Conservation (phyloP, 2,888 invertebrate species). For the Germaria angustata region DNA sequence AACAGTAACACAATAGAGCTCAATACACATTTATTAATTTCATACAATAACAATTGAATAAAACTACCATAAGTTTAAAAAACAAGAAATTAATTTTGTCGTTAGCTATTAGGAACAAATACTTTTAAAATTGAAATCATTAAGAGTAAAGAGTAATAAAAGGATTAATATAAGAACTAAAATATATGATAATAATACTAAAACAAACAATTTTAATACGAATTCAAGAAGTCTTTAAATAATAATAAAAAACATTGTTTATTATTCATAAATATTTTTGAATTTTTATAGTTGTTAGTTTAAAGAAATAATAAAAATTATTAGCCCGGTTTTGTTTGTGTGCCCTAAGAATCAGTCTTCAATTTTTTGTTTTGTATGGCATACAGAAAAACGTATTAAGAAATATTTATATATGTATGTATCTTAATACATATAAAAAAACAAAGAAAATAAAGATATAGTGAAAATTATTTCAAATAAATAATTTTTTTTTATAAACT, state of each 20-base stretch:
- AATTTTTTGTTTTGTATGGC: background rate
- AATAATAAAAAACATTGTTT: slow-evolving; percentile 40
- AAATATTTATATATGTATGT: too few relatives aligned
- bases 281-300: slow-evolving; percentile 42
- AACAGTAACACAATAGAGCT: slow-evolving; percentile 16
- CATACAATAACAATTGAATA: slow-evolving; percentile 23
- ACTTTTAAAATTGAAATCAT: slow-evolving; percentile 38
- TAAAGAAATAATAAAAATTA: slow-evolving; percentile 38
- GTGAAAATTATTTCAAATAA: slow-evolving; percentile 7
- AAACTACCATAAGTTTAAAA: slow-evolving; percentile 8
- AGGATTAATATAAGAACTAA: slow-evolving; percentile 23
- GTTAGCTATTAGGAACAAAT: slow-evolving; percentile 41
- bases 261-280: slow-evolving; percentile 49
- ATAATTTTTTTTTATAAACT: slow-evolving; percentile 14
- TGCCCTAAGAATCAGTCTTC: background rate
- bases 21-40: slow-evolving; percentile 32
- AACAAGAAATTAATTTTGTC: slow-evolving; percentile 13
- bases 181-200: slow-evolving; percentile 32
- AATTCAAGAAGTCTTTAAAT: slow-evolving; percentile 28
- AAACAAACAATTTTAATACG: slow-evolving; percentile 44
- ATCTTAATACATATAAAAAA: too few relatives aligned
- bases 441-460: too few relatives aligned
- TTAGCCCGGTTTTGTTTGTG: background rate
- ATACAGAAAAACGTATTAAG: background rate
- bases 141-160: slow-evolving; percentile 30